Base-by-base conservation (phyloP, 1,140 invertebrate genomes). In the Drosophila fuyamai region DNA sequence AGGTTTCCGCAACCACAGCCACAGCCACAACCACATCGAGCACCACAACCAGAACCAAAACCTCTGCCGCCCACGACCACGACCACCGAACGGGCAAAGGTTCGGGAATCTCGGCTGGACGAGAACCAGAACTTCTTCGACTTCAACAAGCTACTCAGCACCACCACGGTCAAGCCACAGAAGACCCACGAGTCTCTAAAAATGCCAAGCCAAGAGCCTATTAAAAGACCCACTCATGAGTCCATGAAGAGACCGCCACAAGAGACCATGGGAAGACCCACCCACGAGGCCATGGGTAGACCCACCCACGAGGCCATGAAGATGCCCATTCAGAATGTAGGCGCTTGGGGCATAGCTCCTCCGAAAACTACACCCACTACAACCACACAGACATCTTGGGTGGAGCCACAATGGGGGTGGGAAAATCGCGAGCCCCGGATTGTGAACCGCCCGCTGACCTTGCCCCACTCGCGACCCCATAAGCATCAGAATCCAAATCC, bases 101-200 rank as follows among this genome's bases (percentile, higher is more conserved):
- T 18, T 1, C 48, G 66, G 8, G 65, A 57, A 13, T 44, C 51
- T 2, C 66, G 53, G 0, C 18, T 72, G n/a, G 68, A 72, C 23
- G 44, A 58, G 14, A 57, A 41, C 8, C 13, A 43, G 9, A 54
- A 57, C 53, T 72, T 72, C 36, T 72, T 71, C 2, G 68, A 72
- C 54, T 72, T 72, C 14, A 72, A 72, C 18, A 16, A 71, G 53
- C 44, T 72, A 9, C 66, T 72, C 8, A 68, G 68, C 36, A 72
- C 68, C 36, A 62, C 63, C 13, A 48, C 61, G 0, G 23, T 16
- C n/a, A 48, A 35, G 51, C 51, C 67, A 2, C 67, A 36, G 27
- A 57, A 50, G 36, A 72, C 66, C 12, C 68, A 72, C 36, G 68
- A 72, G 14, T 48, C 68, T 36, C 9, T 71, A 12, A 56, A 41